Percentiles rank a stretch among this genome's conserved stretches.
phyloP scores from a whole-genome alignment of 2,797 vertebrate species.

The Pseudochirops cupreus region DNA sequence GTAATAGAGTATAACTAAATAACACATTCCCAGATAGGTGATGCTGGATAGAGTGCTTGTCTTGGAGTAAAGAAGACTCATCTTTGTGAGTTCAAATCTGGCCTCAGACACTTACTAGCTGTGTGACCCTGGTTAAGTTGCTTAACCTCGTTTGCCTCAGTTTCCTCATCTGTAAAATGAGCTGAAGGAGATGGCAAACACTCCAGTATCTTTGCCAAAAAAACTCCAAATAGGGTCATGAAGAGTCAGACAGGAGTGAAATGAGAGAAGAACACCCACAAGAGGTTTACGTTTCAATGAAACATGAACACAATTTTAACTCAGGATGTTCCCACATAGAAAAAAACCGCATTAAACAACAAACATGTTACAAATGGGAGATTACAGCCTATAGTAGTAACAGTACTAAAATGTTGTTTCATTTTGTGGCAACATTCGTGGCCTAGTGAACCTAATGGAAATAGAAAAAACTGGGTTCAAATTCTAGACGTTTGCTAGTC shows the following conservation, averaged over 20 bases:
- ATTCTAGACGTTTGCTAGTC: neutral
- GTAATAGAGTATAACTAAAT: neutral
- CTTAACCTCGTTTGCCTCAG: neutral
- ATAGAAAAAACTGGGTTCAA: neutral
- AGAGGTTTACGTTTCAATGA: neutral
- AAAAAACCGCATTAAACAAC: too few species aligned
- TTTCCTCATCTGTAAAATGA: neutral
- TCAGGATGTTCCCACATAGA: neutral
- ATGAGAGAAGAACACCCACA: neutral
- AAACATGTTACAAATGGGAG: neutral
- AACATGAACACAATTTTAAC: neutral
- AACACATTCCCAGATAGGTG: neutral
- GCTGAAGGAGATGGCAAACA: neutral
- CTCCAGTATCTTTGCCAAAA: neutral
- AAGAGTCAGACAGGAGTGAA: neutral
- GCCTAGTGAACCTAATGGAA: neutral
- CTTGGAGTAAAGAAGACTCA: neutral
- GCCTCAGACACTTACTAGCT: neutral
- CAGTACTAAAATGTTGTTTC: neutral
- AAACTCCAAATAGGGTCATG: neutral
- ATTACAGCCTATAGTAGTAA: neutral
- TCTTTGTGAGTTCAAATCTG: constrained; percentile 13
- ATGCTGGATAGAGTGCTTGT: neutral
- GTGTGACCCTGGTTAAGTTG: neutral
- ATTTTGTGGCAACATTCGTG: neutral